Evolutionary conservation across 2,113 vertebrate species (phyloP).

Genomic region (Oreochromis niloticus): DNA sequence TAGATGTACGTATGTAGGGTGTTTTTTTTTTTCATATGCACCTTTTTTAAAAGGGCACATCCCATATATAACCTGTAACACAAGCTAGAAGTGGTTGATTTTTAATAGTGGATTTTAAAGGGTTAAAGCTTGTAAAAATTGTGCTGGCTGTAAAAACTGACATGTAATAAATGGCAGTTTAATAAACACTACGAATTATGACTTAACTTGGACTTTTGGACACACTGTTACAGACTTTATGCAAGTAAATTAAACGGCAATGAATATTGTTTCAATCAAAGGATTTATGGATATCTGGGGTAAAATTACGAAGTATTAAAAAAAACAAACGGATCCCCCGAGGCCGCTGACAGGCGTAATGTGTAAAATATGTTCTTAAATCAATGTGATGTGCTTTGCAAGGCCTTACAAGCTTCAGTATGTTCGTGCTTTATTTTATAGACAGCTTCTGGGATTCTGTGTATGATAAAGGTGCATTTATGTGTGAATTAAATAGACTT

Average conservation of each 20-base stretch:
- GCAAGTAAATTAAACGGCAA: accelerated
- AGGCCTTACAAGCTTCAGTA: neutral
- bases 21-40: neutral
- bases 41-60: neutral
- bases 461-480: neutral
- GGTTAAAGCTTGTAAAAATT: too few species aligned
- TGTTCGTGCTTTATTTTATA: neutral
- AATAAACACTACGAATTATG: neutral
- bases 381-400: neutral
- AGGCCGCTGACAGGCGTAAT: neutral
- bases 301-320: neutral
- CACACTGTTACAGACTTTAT: neutral
- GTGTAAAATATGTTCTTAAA: neutral
- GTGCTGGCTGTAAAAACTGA: neutral
- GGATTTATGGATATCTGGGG: neutral
- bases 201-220: neutral
- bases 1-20: neutral
- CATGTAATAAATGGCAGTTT: neutral
- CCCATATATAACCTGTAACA: neutral
- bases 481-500: neutral
- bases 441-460: accelerated
- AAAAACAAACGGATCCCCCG: neutral
- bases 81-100: neutral
- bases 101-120: neutral
- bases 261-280: neutral